Evolutionary conservation across 2,113 vertebrate genomes (phyloP), one percentile per base, ranked within the genome.

Genomic region (Scomber colias): DNA sequence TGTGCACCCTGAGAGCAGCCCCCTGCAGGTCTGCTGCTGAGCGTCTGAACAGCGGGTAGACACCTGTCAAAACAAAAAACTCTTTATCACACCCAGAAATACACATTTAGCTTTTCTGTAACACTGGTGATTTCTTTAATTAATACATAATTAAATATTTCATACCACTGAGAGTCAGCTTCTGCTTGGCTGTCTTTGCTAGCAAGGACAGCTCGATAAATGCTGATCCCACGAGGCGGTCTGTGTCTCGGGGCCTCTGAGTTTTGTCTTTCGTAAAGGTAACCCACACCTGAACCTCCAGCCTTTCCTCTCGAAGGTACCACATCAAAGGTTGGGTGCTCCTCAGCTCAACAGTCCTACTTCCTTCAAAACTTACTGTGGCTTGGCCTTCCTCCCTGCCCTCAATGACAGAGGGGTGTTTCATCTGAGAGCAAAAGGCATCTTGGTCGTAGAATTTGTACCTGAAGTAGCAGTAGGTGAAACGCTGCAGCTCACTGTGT

Each of bases 221-320:
- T 2, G 96, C 97, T 24, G 96, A 98, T 2, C 97, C 98, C 77
- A 99, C 93, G 19, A 99, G 96, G 16, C 94, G 95, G 88, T 99
- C 98, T 0, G 95, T 94, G 57, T 97, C 94, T 13, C 96, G 92
- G 0, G 98, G 98, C 50, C 97, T 96, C 63, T 88, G 94, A 14
- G 70, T 82, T 15, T 85, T 90, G 11, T 95, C 93, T 78, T 95
- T 97, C n/a, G 95, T 94, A 17, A 95, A 97, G 0, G 97, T 92
- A 45, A 96, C 95, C 98, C 98, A 99, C 49, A 97, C 89, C 86
- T 99, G 98, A 69, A 99, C 90, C 86, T 99, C 98, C 67, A 99
- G 75, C 50, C 50, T 96, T 83, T 99, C 97, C 81, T 99, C 97
- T 66, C 93, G 93, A 60, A 99, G 92, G 91, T 98, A 99, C 97